Conservation (phyloP, 2,113 vertebrate genomes). For the Polyodon spathula region DNA sequence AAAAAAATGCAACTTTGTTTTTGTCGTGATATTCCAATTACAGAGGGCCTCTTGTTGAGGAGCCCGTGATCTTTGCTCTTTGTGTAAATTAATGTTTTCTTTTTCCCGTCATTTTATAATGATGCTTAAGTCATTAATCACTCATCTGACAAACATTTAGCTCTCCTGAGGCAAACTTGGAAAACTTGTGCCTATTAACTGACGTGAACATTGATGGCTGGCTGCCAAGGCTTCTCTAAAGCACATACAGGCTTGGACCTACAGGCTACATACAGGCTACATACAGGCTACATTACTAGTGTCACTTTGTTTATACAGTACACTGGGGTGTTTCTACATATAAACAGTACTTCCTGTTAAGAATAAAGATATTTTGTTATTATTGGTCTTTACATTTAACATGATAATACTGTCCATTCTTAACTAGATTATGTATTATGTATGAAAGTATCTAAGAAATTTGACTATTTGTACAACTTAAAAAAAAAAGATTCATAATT, state of each 20-base stretch:
- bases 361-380: no score
- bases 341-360: no score
- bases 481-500: no score
- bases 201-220: neutral
- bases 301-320: neutral
- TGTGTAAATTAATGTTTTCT: conserved; percentile 30
- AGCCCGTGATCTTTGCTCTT: conserved; percentile 35
- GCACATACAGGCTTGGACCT: neutral
- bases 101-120: conserved; percentile 34
- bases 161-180: conserved; percentile 31
- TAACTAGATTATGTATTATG: no score
- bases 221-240: conserved; percentile 3
- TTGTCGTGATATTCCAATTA: neutral
- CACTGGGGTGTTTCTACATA: no score
- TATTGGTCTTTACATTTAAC: no score
- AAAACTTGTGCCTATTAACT: conserved; percentile 20
- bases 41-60: conserved; percentile 15
- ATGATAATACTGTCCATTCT: no score
- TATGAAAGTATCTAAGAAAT: no score
- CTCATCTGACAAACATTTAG: no score
- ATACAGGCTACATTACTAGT: no score
- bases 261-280: no score
- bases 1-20: neutral
- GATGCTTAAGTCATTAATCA: conserved; percentile 14
- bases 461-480: no score